Evolutionary conservation across 2,113 vertebrate genomes (phyloP).

Genomic region (Tetrax tetrax): DNA sequence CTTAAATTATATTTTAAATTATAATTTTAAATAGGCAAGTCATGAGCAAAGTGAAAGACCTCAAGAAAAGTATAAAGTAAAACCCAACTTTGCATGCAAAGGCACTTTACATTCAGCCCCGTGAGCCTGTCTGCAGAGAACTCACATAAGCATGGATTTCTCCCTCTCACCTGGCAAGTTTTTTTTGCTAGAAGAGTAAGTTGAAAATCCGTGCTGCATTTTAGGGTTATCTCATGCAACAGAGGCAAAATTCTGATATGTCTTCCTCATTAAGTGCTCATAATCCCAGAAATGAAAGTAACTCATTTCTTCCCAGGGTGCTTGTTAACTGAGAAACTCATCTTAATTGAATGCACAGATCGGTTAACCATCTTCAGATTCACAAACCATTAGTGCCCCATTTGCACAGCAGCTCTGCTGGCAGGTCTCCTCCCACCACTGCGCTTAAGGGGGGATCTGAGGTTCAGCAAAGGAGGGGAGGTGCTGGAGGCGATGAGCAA

Average conservation of each 20-base stretch:
- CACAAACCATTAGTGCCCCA: conserved; percentile 55
- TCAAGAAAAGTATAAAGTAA: not conserved
- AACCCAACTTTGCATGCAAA: not conserved
- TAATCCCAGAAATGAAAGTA: conserved; percentile 70
- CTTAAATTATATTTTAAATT: not conserved
- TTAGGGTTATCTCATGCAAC: conserved; percentile 47
- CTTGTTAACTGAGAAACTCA: conserved; percentile 72
- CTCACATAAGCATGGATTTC: not conserved
- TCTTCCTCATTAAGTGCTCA: conserved; percentile 73
- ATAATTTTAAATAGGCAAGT: not conserved
- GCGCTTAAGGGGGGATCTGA: not conserved
- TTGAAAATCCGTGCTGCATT: conserved; percentile 46
- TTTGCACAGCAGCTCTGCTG: conserved; percentile 37
- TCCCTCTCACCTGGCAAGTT: conserved; percentile 51
- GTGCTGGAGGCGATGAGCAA: not conserved
- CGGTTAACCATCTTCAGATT: conserved; percentile 65
- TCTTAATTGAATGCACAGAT: conserved; percentile 73
- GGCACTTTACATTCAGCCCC: not conserved
- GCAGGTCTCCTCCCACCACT: conserved; percentile 25
- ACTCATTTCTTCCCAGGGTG: conserved; percentile 73
- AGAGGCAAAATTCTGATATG: conserved; percentile 54
- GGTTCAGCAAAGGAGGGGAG: conserved; percentile 13
- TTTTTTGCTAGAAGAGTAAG: conserved; percentile 43
- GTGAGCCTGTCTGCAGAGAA: not conserved
- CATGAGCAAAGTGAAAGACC: not conserved